phyloP scores from a whole-genome alignment of 2,888 invertebrate species.

The Coremacera marginata region DNA sequence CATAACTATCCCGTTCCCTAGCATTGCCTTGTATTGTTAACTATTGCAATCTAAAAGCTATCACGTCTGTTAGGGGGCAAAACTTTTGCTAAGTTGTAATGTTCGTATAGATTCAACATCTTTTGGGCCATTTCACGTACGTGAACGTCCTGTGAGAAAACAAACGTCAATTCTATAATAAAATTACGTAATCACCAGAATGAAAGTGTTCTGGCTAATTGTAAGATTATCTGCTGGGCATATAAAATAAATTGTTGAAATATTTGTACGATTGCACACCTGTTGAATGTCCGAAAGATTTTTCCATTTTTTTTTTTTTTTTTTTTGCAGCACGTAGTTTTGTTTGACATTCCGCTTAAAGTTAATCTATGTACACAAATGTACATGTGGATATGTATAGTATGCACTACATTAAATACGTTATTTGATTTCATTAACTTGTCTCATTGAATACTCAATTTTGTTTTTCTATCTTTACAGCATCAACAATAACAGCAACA shows the following conservation, averaged over 20 bases:
- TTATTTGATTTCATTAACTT: slow-evolving; percentile 12
- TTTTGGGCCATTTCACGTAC: background rate
- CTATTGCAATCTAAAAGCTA: background rate
- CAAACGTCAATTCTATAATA: background rate
- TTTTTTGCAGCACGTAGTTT: background rate
- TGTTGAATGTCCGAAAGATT: no score
- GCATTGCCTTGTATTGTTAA: background rate
- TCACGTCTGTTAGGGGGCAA: slow-evolving; percentile 7
- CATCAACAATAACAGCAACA: slow-evolving; percentile 22
- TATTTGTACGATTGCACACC: no score
- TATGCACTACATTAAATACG: no score
- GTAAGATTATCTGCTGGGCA: no score
- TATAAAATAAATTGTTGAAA: no score
- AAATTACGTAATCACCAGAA: no score
- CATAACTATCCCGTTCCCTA: background rate
- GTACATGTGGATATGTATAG: background rate
- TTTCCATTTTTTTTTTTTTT: no score
- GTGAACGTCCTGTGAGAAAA: background rate
- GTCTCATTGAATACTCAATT: slow-evolving; percentile 9
- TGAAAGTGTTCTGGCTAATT: no score
- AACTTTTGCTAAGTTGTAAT: slow-evolving; percentile 5
- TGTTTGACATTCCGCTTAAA: background rate
- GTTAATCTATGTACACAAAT: background rate
- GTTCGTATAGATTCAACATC: background rate
- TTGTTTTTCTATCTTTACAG: slow-evolving; percentile 49